Conservation (phyloP, 1,140 invertebrate genomes). For the Drosophila neocordata region DNA sequence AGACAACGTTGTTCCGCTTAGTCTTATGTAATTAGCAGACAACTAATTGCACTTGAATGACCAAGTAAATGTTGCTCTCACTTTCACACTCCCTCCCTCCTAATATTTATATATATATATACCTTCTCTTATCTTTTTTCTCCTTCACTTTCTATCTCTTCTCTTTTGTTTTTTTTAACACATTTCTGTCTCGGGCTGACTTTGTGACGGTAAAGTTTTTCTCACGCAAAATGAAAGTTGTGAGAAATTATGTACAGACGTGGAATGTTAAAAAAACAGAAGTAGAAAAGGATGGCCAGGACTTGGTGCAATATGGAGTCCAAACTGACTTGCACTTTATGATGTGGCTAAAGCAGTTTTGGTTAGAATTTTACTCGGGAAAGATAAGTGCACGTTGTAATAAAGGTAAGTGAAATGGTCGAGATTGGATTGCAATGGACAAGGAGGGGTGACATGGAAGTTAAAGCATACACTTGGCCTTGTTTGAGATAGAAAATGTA, state of each 20-base stretch:
- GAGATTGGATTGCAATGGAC: not conserved
- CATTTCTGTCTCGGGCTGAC: not conserved
- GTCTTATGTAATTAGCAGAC: slow-evolving; percentile 71
- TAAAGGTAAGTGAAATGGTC: slow-evolving; percentile 29
- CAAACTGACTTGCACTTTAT: slow-evolving; percentile 40
- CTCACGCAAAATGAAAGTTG: slow-evolving; percentile 54
- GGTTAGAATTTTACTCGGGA: not conserved
- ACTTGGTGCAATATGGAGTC: not conserved
- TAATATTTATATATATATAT: not conserved
- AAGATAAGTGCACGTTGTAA: slow-evolving; percentile 27
- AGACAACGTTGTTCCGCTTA: slow-evolving; percentile 47
- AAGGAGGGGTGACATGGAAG: not conserved
- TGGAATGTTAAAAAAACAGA: slow-evolving; percentile 24
- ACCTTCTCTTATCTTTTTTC: slow-evolving; percentile 2
- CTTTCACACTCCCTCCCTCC: slow-evolving; percentile 2
- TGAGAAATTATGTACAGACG: slow-evolving; percentile 53
- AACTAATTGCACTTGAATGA: slow-evolving; percentile 75
- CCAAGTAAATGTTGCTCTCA: slow-evolving; percentile 44
- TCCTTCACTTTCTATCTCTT: not conserved
- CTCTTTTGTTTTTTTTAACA: slow-evolving; percentile 12
- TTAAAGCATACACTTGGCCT: slow-evolving; percentile 10
- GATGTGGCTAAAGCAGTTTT: slow-evolving; percentile 37
- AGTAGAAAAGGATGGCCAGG: not conserved
- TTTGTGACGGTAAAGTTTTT: slow-evolving; percentile 52
- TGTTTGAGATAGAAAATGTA: not conserved